Evolutionary conservation across 2,113 vertebrate genomes (phyloP), one percentile per base, ranked within the genome.

Genomic region (Dissostichus mawsoni): DNA sequence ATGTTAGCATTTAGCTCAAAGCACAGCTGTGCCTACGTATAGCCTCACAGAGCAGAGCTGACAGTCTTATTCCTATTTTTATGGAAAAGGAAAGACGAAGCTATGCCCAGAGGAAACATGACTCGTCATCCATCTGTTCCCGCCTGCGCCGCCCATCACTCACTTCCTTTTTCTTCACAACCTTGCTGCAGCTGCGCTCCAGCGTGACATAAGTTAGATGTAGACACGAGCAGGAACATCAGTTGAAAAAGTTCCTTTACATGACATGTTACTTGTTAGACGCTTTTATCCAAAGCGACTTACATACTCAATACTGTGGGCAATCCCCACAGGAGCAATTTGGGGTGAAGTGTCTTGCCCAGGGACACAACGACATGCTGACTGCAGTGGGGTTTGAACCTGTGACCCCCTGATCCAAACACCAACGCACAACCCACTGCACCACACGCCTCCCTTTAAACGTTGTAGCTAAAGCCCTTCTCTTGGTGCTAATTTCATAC

Each of bases 41-140:
- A 2, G 11, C 3, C 58, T 41, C 36, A 44, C 12, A 56, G 44
- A 45, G 78, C 13, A 0, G 13, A 36, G 47, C 45, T 64, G 47
- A 41, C 16, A 29, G 44, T 80, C 36, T 44, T 41, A 5, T 14
- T 69, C 11, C 8, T 45, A 44, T 41, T 65, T 69, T 47, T 23
- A 67, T 13, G 18, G n/a, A 75, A 68, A 41, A 62, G 16, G 73
- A 33, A 69, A 47, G 48, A 29, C n/a, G 56, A 66, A 83, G 58
- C 74, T 68, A 68, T 58, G 53, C 58, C 69, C 2, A 36, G 69
- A 61, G 70, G 66, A 51, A 5, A 61, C 75, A 45, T 64, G 63
- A 80, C 66, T 78, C 17, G 14, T 36, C 23, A 10, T 69, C 69
- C 17, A 10, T 76, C 76, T 73, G 45, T 57, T 74, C 55, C 3